phyloP scores from a whole-genome alignment of 2,797 vertebrate genomes.

The Anas georgica region DNA sequence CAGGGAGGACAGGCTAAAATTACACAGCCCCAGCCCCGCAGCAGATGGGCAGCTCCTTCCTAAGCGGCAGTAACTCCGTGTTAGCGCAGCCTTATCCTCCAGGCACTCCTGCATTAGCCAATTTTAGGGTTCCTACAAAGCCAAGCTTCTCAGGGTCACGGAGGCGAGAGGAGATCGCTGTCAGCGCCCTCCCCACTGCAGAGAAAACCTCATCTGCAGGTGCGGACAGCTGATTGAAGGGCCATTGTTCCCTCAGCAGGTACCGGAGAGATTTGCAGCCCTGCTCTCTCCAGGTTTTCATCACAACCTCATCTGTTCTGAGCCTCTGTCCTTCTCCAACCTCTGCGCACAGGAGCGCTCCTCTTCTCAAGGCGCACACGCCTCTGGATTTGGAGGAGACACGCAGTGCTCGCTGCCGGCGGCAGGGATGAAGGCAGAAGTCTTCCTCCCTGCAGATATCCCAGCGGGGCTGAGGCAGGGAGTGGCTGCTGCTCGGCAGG shows the following conservation, averaged over 20 bases:
- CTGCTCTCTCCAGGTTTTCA: background rate
- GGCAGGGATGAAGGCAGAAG: background rate
- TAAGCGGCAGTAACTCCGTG: slow-evolving; percentile 29
- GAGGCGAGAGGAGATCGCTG: background rate
- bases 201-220: slow-evolving; percentile 41
- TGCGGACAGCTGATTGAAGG: slow-evolving; percentile 30
- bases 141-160: slow-evolving; percentile 23
- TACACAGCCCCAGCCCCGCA: slow-evolving; percentile 32
- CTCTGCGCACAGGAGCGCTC: background rate
- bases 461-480: slow-evolving; percentile 15
- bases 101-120: background rate
- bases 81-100: slow-evolving; percentile 6
- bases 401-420: background rate
- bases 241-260: slow-evolving; percentile 11
- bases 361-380: background rate
- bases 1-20: slow-evolving; percentile 61
- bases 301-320: background rate
- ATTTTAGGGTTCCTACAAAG: background rate
- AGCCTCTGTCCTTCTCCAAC: slow-evolving; percentile 35
- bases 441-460: slow-evolving; percentile 22
- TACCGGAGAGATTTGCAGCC: background rate
- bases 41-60: slow-evolving; percentile 26
- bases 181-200: background rate
- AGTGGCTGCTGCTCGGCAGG: slow-evolving; percentile 23
- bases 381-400: background rate